Percentiles rank a stretch among this genome's conserved stretches.
These are phyloP conservation scores for Drosophila nannoptera DNA, from an alignment of 1,140 invertebrate genomes.

Conservation along the genomic window DNA sequence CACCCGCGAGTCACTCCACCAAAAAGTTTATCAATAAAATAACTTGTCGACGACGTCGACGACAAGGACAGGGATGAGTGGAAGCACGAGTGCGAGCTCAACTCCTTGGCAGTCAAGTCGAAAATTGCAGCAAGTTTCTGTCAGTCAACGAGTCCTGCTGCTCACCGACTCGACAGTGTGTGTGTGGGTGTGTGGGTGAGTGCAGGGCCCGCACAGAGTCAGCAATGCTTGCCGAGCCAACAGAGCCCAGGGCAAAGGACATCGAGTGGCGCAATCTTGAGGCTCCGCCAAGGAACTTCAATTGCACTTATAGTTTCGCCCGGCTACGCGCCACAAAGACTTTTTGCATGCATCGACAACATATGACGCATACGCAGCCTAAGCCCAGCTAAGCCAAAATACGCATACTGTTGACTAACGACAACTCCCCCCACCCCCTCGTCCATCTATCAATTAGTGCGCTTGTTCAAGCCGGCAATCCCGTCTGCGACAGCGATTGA, in stretches of 20 bases:
- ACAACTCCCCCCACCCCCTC: not conserved
- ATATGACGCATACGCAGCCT: constrained; percentile 59
- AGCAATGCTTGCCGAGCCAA: not conserved
- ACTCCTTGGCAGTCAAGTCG: constrained; percentile 64
- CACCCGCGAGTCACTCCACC: constrained; percentile 36
- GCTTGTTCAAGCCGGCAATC: constrained; percentile 14
- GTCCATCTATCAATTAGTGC: constrained; percentile 33
- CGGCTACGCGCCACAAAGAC: constrained; percentile 32
- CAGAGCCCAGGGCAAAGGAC: constrained; percentile 41
- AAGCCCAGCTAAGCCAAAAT: not conserved
- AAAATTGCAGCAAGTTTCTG: constrained; percentile 75
- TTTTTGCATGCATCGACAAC: constrained; percentile 42
- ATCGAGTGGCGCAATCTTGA: constrained; percentile 68
- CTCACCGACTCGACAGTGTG: constrained; percentile 12
- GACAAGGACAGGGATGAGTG: constrained; percentile 9
- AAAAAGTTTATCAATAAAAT: constrained; percentile 78
- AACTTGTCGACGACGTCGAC: constrained; percentile 62
- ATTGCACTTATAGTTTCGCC: constrained; percentile 64
- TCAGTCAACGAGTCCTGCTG: constrained; percentile 38
- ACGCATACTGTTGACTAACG: constrained; percentile 19
- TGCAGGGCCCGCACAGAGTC: constrained; percentile 4
- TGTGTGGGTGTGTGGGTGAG: not conserved
- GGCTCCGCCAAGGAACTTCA: constrained; percentile 58
- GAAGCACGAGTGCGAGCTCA: constrained; percentile 32
- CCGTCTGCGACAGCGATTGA: not conserved